Evolutionary conservation across 2,888 invertebrate genomes (phyloP), one percentile per base, ranked within the genome.

Genomic region (Norana najaformis): DNA sequence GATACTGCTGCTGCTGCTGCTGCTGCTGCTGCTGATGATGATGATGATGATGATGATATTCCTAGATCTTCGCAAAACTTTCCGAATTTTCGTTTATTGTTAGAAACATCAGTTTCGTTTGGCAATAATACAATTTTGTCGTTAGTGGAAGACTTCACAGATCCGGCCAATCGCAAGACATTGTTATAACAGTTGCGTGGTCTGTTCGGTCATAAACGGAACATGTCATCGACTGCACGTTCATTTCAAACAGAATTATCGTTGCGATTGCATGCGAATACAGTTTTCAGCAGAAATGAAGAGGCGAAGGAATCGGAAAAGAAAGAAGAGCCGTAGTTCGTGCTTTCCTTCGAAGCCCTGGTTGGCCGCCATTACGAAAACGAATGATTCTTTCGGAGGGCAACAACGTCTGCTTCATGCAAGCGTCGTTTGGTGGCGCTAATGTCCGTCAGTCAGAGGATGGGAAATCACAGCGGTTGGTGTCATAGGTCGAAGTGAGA

Each of bases 371-470:
- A 69, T 69, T 69, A 69, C 69, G 69, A 69, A 69, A n/a, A 69
- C 69, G 69, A 69, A 69, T 69, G 30, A 69, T 69, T 69, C 69
- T 69, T n/a, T 69, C 69, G 69, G 69, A n/a, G n/a, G 69, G 69
- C 30, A 69, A 69, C n/a, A 69, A n/a, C 69, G n/a, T 69, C n/a
- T 69, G 69, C n/a, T n/a, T 30, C 69, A 69, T 69, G 69, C 69
- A 69, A n/a, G n/a, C 69, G 30, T 30, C 69, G 69, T 69, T 0
- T n/a, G 69, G 69, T n/a, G 69, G n/a, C 69, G 69, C 69, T 69
- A 69, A 69, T 30, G 69, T 69, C 69, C 11, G 69, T n/a, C 13
- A 6, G 69, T 69, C 69, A 69, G n/a, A n/a, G 11, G n/a, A 69
- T 69, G 69, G 69, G n/a, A 69, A 69, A 69, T 30, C n/a, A 69